Evolutionary conservation across 1,140 invertebrate species (phyloP).

Genomic region (Stegodyphus mimosarum): DNA sequence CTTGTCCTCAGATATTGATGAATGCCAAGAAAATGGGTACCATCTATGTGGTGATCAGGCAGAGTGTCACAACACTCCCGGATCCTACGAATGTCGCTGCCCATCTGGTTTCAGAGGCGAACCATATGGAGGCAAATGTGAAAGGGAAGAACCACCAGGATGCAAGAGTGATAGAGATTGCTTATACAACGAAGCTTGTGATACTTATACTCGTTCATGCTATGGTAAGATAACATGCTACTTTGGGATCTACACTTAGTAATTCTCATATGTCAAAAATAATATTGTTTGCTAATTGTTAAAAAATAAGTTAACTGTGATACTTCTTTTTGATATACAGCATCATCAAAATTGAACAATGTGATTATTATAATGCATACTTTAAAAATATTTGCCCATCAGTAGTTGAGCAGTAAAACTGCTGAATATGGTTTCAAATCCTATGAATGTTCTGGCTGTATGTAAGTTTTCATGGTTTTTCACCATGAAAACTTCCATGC

Average conservation of each 20-base stretch:
- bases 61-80: slow-evolving; percentile 86
- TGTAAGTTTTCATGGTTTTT: too few species aligned
- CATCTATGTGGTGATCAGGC: slow-evolving; percentile 80
- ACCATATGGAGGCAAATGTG: slow-evolving; percentile 63
- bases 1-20: slow-evolving; percentile 79
- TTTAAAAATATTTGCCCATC: too few species aligned
- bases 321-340: too few species aligned
- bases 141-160: slow-evolving; percentile 71
- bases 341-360: too few species aligned
- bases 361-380: too few species aligned
- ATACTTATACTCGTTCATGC: slow-evolving; percentile 32
- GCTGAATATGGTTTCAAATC: too few species aligned
- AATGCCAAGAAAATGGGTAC: slow-evolving; percentile 78
- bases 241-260: not conserved
- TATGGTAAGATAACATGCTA: slow-evolving; percentile 63
- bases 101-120: slow-evolving; percentile 83
- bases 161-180: slow-evolving; percentile 86
- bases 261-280: too few species aligned
- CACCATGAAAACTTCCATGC: too few species aligned
- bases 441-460: too few species aligned
- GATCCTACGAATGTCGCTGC: slow-evolving; percentile 87
- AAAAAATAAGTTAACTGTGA: too few species aligned
- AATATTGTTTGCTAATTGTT: too few species aligned
- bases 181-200: slow-evolving; percentile 80
- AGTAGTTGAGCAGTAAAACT: too few species aligned